Evolutionary conservation across 2,797 vertebrate species (phyloP), one percentile per base, ranked within the genome.

Genomic region (Sardinella longiceps): DNA sequence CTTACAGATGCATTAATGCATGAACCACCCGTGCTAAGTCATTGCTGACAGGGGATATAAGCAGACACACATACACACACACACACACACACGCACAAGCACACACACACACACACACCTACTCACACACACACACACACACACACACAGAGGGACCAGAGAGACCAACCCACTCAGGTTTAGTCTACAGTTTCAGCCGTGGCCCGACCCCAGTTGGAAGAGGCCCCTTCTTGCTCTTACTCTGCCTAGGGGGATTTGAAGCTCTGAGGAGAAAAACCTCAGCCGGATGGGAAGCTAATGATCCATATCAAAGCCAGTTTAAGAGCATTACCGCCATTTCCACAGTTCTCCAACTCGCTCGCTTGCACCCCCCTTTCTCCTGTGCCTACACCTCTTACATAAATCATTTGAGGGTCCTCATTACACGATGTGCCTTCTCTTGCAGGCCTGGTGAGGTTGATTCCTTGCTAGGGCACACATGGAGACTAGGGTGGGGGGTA

Each of bases 281-380:
- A 30, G 30, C 39, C 30, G 84, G 48, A 81, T 51, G 66, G 25
- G 46, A 85, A 82, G 77, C 66, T 15, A 33, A 66, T 33, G 53
- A 86, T 82, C 80, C 70, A 15, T 66, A 80, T 74, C 60, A 48
- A 77, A 87, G 81, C 48, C 46, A 12, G 37, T 82, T 84, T 83
- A 84, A 80, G 60, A 66, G 23, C 43, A 70, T 80, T 82, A 46
- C 70, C 80, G 70, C 74, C 51, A 50, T 83, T 88, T 50, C 80
- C 12, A 51, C 83, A 74, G 56, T 51, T 60, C 45, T 81, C 60
- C 60, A 23, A 23, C 63, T 20, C 60, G 25, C 58, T 48, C 46
- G 50, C 46, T 50, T 3, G 4, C 51, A 23, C 28, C 63, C 28
- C 63, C 28, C 63, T 25, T 70, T 37, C 63, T 70, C 7, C 56